A percentile compares a stretch with the other conserved stretches of the same genome.
Evolutionary conservation across 2,888 invertebrate species (phyloP).

Genomic region (Epinotia ramella): DNA sequence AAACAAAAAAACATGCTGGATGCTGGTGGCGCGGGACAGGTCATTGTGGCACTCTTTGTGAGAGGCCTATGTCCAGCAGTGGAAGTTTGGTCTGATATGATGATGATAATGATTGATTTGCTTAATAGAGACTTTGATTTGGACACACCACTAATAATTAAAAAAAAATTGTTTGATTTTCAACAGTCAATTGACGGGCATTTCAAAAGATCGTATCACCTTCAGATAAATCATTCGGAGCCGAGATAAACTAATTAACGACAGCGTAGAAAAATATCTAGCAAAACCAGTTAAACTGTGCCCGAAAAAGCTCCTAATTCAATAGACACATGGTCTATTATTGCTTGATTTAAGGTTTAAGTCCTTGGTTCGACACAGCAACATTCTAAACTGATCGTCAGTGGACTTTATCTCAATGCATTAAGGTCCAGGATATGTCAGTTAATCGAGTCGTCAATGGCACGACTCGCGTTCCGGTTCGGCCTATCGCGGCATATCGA

Average conservation of each 20-base stretch:
- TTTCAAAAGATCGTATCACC: constrained; percentile 35
- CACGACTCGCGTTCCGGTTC: constrained; percentile 33
- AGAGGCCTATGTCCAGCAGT: too few species aligned
- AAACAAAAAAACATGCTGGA: too few species aligned
- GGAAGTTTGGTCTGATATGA: background rate
- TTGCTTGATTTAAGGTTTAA: background rate
- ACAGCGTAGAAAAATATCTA: constrained; percentile 37
- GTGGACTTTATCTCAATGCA: background rate
- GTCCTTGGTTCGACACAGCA: background rate
- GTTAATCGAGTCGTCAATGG: background rate
- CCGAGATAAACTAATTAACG: constrained; percentile 45
- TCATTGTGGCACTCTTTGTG: too few species aligned
- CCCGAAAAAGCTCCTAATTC: background rate
- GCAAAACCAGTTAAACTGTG: background rate
- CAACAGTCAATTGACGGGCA: constrained; percentile 25
- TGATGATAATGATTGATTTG: background rate
- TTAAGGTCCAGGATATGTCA: background rate
- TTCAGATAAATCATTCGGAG: constrained; percentile 38
- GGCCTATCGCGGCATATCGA: constrained; percentile 28
- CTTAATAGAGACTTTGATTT: background rate
- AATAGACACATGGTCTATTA: background rate
- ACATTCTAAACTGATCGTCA: background rate
- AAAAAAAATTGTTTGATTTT: background rate
- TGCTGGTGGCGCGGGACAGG: too few species aligned
- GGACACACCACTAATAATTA: background rate